phyloP scores from a whole-genome alignment of 1,140 invertebrate genomes.

The Agrilus planipennis region DNA sequence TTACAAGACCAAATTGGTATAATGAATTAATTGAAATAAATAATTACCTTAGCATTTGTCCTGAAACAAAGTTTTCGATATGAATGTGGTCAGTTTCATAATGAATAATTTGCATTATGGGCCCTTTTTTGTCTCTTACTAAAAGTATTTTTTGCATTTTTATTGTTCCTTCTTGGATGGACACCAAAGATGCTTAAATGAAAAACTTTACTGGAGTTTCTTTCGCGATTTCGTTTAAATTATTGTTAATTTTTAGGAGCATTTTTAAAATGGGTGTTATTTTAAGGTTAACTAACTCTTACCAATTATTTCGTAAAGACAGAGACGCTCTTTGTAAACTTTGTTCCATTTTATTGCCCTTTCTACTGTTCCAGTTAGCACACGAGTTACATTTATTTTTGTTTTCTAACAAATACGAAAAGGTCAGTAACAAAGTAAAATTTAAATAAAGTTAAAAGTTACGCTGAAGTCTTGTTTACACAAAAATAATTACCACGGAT shows the following conservation, averaged over 20 bases:
- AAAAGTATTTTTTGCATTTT: slow-evolving; percentile 20
- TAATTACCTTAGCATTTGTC: slow-evolving; percentile 21
- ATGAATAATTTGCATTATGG: slow-evolving; percentile 22
- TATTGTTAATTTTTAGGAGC: neutral
- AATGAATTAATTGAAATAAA: slow-evolving; percentile 2
- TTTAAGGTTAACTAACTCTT: slow-evolving; percentile 6
- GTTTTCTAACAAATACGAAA: too few species aligned
- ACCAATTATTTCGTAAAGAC: slow-evolving; percentile 23
- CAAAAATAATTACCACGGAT: too few species aligned
- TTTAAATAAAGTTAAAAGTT: too few species aligned
- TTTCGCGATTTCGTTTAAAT: neutral
- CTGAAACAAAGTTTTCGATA: slow-evolving; percentile 21
- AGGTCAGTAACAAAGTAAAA: too few species aligned
- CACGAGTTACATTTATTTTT: too few species aligned
- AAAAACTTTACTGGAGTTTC: neutral
- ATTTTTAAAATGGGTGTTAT: slow-evolving; percentile 1
- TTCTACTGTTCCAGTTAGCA: slow-evolving; percentile 21
- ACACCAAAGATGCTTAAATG: slow-evolving; percentile 19
- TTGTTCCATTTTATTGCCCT: slow-evolving; percentile 23
- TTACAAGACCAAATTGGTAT: too few species aligned
- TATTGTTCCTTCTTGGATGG: slow-evolving; percentile 18
- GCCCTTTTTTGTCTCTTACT: slow-evolving; percentile 20
- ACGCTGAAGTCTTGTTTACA: too few species aligned
- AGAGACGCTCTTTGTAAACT: slow-evolving; percentile 19
- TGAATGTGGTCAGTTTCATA: slow-evolving; percentile 19